phyloP scores from a whole-genome alignment of 2,113 vertebrate species.

The Sisor rabdophorus region DNA sequence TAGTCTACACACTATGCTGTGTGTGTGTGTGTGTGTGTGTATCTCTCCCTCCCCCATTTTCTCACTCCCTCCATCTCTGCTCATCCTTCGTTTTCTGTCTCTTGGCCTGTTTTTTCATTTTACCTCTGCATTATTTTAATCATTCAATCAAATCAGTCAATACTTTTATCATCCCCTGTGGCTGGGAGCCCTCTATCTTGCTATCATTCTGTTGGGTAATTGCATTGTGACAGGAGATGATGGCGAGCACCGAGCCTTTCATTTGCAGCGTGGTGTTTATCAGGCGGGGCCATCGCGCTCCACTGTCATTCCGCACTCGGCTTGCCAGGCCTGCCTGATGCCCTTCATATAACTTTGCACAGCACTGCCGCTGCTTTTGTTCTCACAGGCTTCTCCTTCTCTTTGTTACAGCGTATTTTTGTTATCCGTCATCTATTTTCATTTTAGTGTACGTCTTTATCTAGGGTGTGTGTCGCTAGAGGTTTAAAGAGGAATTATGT shows the following conservation, averaged over 20 bases:
- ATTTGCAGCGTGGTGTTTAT: constrained; percentile 99
- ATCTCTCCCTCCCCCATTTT: constrained; percentile 13
- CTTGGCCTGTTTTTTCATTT: constrained; percentile 94
- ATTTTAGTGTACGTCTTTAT: constrained; percentile 51
- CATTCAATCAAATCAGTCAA: constrained; percentile 99
- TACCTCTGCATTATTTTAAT: constrained; percentile 99
- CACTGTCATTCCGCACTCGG: constrained; percentile 99
- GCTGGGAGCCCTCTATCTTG: constrained; percentile 99
- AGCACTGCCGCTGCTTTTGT: constrained; percentile 87
- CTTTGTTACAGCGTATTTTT: constrained; percentile 38
- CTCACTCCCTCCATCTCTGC: constrained; percentile 60
- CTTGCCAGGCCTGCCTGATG: constrained; percentile 98
- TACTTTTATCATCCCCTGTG: constrained; percentile 99
- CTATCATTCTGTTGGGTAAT: constrained; percentile 99
- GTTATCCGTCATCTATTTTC: constrained; percentile 37
- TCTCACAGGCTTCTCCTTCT: constrained; percentile 75
- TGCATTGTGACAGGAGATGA: constrained; percentile 99
- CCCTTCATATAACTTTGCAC: constrained; percentile 99
- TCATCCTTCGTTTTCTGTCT: constrained; percentile 73
- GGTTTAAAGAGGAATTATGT: constrained; percentile 42
- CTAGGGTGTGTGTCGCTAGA: constrained; percentile 59
- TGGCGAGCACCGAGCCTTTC: constrained; percentile 99
- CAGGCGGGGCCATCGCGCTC: constrained; percentile 97
- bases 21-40: constrained; percentile 22
- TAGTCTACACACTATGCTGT: constrained; percentile 39